Evolutionary conservation across 2,888 invertebrate genomes (phyloP).

Genomic region (Timema podura): DNA sequence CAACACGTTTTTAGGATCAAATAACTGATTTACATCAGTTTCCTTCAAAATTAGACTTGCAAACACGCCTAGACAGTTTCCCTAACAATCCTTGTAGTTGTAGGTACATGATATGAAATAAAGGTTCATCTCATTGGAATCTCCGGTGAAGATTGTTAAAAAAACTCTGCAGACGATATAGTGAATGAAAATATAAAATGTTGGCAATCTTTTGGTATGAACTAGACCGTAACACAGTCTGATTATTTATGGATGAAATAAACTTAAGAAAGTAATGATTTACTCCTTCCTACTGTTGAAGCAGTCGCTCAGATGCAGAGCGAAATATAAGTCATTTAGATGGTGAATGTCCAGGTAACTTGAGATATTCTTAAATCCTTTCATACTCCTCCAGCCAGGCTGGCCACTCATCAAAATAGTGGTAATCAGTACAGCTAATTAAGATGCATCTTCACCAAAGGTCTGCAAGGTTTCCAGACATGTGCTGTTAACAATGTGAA

Average conservation of each 20-base stretch:
- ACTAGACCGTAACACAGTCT: conserved; percentile 2
- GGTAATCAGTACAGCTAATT: neutral
- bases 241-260: neutral
- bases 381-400: neutral
- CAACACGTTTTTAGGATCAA: neutral
- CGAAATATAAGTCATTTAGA: conserved; percentile 1
- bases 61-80: neutral
- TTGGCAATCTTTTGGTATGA: conserved; percentile 7
- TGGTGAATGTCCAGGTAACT: neutral
- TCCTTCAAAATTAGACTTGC: neutral
- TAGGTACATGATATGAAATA: neutral
- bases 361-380: neutral
- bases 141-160: neutral
- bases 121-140: neutral
- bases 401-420: neutral
- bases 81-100: neutral
- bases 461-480: too few relatives aligned
- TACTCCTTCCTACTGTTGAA: conserved; percentile 1
- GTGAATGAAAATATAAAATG: neutral
- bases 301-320: conserved; percentile 3
- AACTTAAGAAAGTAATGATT: neutral
- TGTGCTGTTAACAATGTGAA: too few relatives aligned
- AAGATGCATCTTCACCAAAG: conserved; percentile 7
- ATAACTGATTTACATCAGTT: conserved; percentile 3
- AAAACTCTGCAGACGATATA: neutral